Conservation (phyloP, 2,113 vertebrate genomes). For the Isichthys henryi region DNA sequence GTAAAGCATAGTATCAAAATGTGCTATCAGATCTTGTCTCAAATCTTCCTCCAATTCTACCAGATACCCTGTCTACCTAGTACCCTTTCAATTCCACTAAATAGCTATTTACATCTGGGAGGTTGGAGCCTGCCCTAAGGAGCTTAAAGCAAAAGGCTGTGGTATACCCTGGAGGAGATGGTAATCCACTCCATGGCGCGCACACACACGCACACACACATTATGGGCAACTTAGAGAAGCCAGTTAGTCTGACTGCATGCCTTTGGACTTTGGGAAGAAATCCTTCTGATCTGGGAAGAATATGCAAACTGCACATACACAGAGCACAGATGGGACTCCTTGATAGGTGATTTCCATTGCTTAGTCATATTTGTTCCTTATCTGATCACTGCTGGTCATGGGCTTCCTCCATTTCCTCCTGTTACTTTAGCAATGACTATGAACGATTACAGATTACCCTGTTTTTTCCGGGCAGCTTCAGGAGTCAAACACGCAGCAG, state of each 20-base stretch:
- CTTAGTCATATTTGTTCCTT: background rate
- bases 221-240: background rate
- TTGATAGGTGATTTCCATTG: background rate
- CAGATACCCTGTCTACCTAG: no score
- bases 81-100: no score
- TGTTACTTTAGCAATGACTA: background rate
- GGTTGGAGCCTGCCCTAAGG: no score
- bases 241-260: background rate
- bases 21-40: no score
- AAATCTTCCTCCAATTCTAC: no score
- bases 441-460: conserved; percentile 26
- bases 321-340: background rate
- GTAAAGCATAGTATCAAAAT: no score
- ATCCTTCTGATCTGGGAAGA: background rate
- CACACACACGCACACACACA: no score
- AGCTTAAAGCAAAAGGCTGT: no score
- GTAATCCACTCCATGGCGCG: no score
- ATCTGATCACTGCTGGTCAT: background rate
- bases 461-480: conserved; percentile 39
- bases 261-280: background rate
- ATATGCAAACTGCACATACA: background rate
- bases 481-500: conserved; percentile 31
- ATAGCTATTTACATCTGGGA: no score
- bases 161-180: no score
- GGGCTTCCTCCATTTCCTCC: background rate